Evolutionary conservation across 2,797 vertebrate genomes (phyloP), one percentile per base, ranked within the genome.

Genomic region (Sebastes matsubarae): DNA sequence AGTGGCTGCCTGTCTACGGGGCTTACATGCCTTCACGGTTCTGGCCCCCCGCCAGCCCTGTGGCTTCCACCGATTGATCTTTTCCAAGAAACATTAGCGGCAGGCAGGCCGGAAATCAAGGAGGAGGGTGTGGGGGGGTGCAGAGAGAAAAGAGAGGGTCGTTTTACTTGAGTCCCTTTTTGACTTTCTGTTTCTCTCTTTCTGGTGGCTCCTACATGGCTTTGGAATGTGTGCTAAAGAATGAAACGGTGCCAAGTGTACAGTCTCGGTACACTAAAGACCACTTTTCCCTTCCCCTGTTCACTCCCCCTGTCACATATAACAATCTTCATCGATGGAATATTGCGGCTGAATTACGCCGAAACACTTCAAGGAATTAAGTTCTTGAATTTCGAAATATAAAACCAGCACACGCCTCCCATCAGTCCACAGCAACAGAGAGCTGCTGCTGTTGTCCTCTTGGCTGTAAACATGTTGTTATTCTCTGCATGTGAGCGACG

Each of bases 1-100:
- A 75, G 72, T 79, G 65, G 78, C 80, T 77, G 87, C 74, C 69
- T 67, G 67, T 72, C 71, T 25, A 8, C 18, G 8, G 29, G 70
- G 50, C 65, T 73, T 24, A 66, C 79, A 80, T 83, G 78, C 85
- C 87, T 86, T 72, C 86, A 64, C 69, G 12, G 54, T 63, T 52
- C 68, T 82, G 83, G 61, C 87, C 59, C 30, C 67, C 54, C 16
- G n/a, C 87, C 88, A 80, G 61, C 52, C 14, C 64, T 27, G 77
- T 87, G 80, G 87, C 70, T 85, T 80, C 70, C 77, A 80, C 77
- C 69, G 24, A 89, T 87, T 93, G 88, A 91, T 88, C 82, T 88
- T 89, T 92, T 89, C 86, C 38, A 72, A 89, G 87, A 90, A 91
- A 83, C 72, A 60, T 81, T 82, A 73, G 81, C 52, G 54, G 75